Evolutionary conservation across 1,140 invertebrate species (phyloP).

Genomic region (Diabrotica virgifera): DNA sequence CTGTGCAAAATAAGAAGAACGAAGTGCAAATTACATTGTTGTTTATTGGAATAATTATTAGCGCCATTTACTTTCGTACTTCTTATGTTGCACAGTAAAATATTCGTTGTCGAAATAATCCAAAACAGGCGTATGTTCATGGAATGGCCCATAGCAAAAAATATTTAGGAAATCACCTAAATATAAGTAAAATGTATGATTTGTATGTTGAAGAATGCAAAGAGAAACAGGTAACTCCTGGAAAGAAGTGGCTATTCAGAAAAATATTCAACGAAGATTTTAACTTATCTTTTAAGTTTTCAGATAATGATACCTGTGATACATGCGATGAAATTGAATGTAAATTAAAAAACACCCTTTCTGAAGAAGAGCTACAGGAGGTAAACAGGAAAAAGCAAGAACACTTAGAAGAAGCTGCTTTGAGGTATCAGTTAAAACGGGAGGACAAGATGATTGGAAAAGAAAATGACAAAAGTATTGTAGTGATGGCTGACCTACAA

Average conservation of each 20-base stretch:
- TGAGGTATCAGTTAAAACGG: constrained; percentile 4
- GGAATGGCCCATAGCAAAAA: too few relatives aligned
- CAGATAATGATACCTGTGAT: constrained; percentile 13
- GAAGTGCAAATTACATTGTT: too few relatives aligned
- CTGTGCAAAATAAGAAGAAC: too few relatives aligned
- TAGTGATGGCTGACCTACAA: constrained; percentile 3
- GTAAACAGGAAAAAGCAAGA: background rate
- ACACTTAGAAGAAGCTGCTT: constrained; percentile 8
- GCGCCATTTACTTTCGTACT: too few relatives aligned
- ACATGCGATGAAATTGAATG: background rate
- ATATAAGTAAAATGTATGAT: too few relatives aligned
- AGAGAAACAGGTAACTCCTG: background rate
- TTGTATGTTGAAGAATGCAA: too few relatives aligned
- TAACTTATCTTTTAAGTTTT: constrained; percentile 9
- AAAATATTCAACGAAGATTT: constrained; percentile 13
- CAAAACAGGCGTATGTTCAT: too few relatives aligned
- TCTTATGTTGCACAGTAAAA: too few relatives aligned
- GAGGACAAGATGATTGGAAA: background rate
- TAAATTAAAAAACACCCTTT: background rate
- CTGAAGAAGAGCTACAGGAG: background rate
- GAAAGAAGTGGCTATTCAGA: background rate
- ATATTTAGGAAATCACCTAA: too few relatives aligned
- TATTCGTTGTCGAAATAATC: too few relatives aligned
- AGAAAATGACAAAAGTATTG: background rate
- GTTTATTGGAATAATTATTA: too few relatives aligned